Base-by-base conservation (phyloP, 2,888 invertebrate genomes). In the Mythimna vitellina region DNA sequence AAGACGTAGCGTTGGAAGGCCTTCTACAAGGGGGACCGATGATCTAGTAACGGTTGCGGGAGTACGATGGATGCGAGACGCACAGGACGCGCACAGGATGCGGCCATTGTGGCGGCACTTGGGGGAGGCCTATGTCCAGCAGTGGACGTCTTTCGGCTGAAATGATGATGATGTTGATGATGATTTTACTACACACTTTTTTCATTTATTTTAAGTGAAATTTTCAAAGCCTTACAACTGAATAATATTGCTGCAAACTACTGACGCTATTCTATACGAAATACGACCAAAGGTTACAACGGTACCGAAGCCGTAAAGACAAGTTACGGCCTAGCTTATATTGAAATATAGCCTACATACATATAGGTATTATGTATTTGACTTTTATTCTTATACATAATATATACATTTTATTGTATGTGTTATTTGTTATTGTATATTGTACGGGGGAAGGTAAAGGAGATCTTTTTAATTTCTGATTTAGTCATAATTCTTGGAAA, bases 291-390 rank as follows among this genome's bases (percentile, higher is more conserved):
- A 77, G 77, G 72, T 66, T 60, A 57, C 46, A 54, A 54, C 25
- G 25, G 53, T 65, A 76, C 62, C 66, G 8, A 29, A 65, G 70
- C 68, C 63, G 73, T 83, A 77, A 83, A 82, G 32, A 51, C 62
- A 72, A 80, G 74, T 80, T 77, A 82, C 73, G 61, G 54, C 73
- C 68, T 22, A 73, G 78, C 75, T 83, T 78, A 75, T 65, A 75
- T 71, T 72, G 70, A 79, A 73, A 78, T 73, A 81, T 74, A 65
- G 49, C 73, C 49, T 46, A 17, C 14, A 46, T 46, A 17, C 17
- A 46, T 46, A n/a, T 29, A 42, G 35, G 29, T 70, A 70, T 70
- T 69, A 70, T 60, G 29, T 73, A 74, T 79, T 72, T 32, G 53
- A 76, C 53, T 54, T 66, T 72, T 73, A 66, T 69, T 69, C 51